Evolutionary conservation across 2,888 invertebrate genomes (phyloP).

Genomic region (Sepiola atlantica): DNA sequence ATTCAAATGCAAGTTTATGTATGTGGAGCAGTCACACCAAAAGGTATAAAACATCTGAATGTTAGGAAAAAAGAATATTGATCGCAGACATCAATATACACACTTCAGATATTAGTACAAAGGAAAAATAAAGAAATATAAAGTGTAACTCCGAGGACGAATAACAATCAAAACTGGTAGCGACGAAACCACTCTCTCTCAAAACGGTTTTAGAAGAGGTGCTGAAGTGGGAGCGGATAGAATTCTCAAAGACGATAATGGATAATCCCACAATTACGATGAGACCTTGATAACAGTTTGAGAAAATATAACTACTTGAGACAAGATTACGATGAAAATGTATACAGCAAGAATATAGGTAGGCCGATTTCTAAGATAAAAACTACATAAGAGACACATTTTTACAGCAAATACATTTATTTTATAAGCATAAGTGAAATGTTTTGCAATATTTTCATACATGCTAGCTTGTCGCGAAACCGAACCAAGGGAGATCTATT

Average conservation of each 20-base stretch:
- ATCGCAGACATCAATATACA: neutral
- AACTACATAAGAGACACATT: too few relatives aligned
- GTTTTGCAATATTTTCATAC: too few relatives aligned
- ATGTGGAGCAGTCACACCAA: too few relatives aligned
- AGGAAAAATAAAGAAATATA: neutral
- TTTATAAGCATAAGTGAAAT: too few relatives aligned
- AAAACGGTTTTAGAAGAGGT: neutral
- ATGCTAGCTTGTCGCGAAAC: too few relatives aligned
- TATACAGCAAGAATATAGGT: neutral
- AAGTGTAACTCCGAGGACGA: neutral
- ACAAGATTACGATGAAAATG: neutral
- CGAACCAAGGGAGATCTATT: neutral
- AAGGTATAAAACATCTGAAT: neutral
- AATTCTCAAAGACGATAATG: neutral
- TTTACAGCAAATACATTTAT: too few relatives aligned
- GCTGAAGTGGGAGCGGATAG: neutral
- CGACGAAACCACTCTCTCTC: neutral
- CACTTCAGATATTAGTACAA: neutral
- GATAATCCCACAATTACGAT: neutral
- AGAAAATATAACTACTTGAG: neutral
- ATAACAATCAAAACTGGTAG: neutral
- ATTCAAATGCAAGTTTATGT: too few relatives aligned
- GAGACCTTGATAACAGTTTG: neutral
- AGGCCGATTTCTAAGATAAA: too few relatives aligned
- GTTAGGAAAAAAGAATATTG: neutral